Evolutionary conservation across 2,888 invertebrate genomes (phyloP), one percentile per base, ranked within the genome.

Genomic region (Eugnorisma glareosa): DNA sequence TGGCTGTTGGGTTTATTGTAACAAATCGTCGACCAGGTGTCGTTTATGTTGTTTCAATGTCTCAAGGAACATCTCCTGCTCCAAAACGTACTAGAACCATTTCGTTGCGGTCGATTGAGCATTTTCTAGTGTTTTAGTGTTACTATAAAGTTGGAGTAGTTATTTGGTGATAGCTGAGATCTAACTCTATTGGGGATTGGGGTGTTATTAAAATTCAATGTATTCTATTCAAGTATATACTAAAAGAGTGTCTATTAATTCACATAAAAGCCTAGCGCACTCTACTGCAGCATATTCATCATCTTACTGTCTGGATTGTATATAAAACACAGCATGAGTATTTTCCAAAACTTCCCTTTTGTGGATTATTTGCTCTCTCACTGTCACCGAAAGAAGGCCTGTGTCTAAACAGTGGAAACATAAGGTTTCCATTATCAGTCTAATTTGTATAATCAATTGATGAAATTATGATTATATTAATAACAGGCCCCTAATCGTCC

Each of bases 11-110:
- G 74, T 78, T 86, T 88, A 88, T 88, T 88, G 88, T 88, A 88
- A 88, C 88, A 86, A 88, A 88, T 89, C 70, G 89, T 80, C 59
- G 67, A 40, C 68, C 88, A 89, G 88, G 88, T 88, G 88, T 79
- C 86, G 74, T 87, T 88, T 85, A 89, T 89, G 88, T 81, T 78
- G 89, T 84, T 81, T 69, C 80, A 57, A 85, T 84, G 83, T 89
- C 83, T 85, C 71, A 70, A 71, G 73, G 35, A 83, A 78, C 86
- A 86, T 86, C 86, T 83, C 54, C 31, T 66, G 79, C 54, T 86
- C 77, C 86, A 80, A 83, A 86, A 84, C 73, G 70, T 77, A 83
- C 72, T n/a, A 67, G 28, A 69, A 63, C 77, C n/a, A 75, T 81
- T 81, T 75, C 57, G 59, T 43, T 59, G 80, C 54, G 77, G 84